Percentiles rank a stretch among this genome's conserved stretches.
phyloP scores from a whole-genome alignment of 30 jellyfish, hydroid and myxozoan genomes.

The Hydractinia symbiolongicarpus region DNA sequence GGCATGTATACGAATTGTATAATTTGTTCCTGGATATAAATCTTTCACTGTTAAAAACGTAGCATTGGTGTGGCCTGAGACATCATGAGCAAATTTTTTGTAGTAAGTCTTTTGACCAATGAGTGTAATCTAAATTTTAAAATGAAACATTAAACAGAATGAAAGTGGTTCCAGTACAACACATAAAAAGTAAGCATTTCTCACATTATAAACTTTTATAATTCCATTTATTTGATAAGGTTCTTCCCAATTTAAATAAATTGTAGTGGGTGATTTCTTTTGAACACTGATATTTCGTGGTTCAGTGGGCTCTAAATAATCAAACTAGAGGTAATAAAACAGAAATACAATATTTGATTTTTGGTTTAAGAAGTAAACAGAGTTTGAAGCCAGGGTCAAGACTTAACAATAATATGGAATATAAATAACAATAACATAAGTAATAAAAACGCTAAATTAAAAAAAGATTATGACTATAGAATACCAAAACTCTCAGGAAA shows the following conservation, averaged over 20 bases:
- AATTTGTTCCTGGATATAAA: conserved; percentile 47
- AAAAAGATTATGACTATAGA: too few relatives aligned
- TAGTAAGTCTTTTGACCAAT: neutral
- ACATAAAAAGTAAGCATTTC: conserved; percentile 12
- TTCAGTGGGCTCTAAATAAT: conserved; percentile 32
- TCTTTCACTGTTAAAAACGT: neutral
- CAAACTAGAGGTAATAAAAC: neutral
- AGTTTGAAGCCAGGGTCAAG: too few relatives aligned
- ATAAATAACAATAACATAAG: too few relatives aligned
- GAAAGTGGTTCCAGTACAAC: neutral
- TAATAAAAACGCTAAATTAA: too few relatives aligned
- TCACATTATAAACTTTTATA: conserved; percentile 39
- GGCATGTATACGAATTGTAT: conserved; percentile 45
- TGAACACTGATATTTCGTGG: conserved; percentile 29
- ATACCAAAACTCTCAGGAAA: neutral
- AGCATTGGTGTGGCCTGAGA: neutral
- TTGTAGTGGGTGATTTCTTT: conserved; percentile 31
- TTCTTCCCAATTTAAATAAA: conserved; percentile 34
- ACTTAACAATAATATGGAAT: too few relatives aligned
- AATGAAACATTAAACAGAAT: neutral
- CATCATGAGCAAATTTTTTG: conserved; percentile 22
- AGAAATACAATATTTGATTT: neutral
- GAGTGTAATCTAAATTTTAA: neutral
- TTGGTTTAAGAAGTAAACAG: too few relatives aligned
- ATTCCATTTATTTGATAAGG: conserved; percentile 53